Evolutionary conservation across 1,140 invertebrate species (phyloP).

Genomic region (Tetranychus cinnabarinus): DNA sequence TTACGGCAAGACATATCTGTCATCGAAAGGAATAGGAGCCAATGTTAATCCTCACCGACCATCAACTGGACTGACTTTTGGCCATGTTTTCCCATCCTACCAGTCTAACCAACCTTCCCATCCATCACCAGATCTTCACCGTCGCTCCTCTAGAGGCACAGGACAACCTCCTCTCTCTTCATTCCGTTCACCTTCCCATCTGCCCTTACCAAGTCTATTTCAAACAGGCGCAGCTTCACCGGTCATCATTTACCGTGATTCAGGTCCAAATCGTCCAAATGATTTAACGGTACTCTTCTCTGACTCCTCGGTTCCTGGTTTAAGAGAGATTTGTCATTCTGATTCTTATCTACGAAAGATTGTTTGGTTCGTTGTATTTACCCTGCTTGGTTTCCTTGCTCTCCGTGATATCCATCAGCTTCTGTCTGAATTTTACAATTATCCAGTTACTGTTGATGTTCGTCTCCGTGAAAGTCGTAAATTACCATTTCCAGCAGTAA

Average conservation of each 20-base stretch:
- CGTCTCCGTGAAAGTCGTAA: constrained; percentile 9
- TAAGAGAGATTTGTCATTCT: constrained; percentile 7
- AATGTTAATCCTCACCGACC: too few relatives aligned
- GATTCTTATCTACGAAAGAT: constrained; percentile 7
- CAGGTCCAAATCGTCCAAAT: background rate
- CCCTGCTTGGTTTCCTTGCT: constrained; percentile 8
- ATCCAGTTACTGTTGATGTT: constrained; percentile 13
- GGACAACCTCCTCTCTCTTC: too few relatives aligned
- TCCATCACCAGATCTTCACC: too few relatives aligned
- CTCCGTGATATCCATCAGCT: constrained; percentile 8
- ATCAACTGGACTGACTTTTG: too few relatives aligned
- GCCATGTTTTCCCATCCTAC: too few relatives aligned
- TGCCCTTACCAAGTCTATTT: too few relatives aligned
- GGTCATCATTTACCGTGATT: background rate
- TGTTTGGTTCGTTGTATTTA: constrained; percentile 9
- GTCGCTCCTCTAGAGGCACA: too few relatives aligned
- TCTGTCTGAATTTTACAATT: constrained; percentile 11
- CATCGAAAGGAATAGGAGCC: background rate
- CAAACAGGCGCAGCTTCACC: background rate
- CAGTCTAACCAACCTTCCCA: too few relatives aligned
- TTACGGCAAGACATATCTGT: background rate
- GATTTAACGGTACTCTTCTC: constrained; percentile 2
- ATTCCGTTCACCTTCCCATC: too few relatives aligned
- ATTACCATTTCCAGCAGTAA: constrained; percentile 20
- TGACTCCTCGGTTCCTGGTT: constrained; percentile 8